phyloP scores from a whole-genome alignment of 2,888 invertebrate species.

The Brachypalpus laphriformis region DNA sequence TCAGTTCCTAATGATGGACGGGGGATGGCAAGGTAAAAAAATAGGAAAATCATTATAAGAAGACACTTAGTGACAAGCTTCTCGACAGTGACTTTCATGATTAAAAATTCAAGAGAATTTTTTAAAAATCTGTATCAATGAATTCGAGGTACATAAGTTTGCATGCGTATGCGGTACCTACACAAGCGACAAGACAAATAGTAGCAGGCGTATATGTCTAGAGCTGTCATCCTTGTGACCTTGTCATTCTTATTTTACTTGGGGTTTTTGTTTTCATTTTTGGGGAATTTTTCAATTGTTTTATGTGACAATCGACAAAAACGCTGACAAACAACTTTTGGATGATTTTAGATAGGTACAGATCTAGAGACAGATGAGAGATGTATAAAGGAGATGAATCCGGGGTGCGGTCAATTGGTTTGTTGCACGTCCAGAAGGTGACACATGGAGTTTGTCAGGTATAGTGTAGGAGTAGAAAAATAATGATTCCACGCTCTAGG shows the following conservation, averaged over 20 bases:
- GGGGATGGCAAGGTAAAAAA: not conserved
- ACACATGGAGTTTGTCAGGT: too few relatives aligned
- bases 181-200: conserved; percentile 12
- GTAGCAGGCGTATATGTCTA: not conserved
- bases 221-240: not conserved
- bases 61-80: conserved; percentile 1
- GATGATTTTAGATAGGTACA: not conserved
- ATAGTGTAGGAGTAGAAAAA: too few relatives aligned
- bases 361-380: not conserved
- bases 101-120: too few relatives aligned
- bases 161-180: not conserved
- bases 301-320: not conserved
- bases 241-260: conserved; percentile 2
- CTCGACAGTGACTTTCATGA: conserved; percentile 13
- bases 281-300: not conserved
- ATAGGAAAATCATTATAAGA: not conserved
- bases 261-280: not conserved
- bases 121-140: conserved; percentile 2
- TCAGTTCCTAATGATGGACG: not conserved
- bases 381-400: too few relatives aligned
- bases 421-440: too few relatives aligned
- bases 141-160: conserved; percentile 6
- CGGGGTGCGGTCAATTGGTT: too few relatives aligned
- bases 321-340: not conserved
- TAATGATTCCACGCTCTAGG: too few relatives aligned